Evolutionary conservation across 2,113 vertebrate species (phyloP).

Genomic region (Rallus limicola): DNA sequence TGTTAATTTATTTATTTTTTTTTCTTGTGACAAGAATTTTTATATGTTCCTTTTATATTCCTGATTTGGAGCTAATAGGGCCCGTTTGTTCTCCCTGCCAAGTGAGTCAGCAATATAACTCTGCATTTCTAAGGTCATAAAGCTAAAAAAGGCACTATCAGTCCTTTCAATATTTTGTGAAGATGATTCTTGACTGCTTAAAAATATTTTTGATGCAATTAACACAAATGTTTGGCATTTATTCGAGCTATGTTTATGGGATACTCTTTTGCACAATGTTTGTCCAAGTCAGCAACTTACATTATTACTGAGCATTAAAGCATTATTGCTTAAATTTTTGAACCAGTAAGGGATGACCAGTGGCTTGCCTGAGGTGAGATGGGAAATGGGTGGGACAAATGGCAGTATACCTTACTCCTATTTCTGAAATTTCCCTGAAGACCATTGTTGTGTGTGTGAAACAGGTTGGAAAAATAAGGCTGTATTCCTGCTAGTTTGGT

Average conservation of each 20-base stretch:
- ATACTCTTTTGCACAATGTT: background rate
- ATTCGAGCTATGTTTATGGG: background rate
- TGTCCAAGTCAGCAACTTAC: background rate
- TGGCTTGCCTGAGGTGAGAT: background rate
- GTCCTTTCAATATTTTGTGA: background rate
- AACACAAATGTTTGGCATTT: background rate
- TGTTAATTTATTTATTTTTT: background rate
- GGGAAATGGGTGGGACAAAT: background rate
- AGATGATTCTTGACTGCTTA: background rate
- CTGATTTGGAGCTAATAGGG: background rate
- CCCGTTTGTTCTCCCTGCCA: slow-evolving; percentile 16
- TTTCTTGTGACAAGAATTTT: background rate
- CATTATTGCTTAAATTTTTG: background rate
- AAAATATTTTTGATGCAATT: background rate
- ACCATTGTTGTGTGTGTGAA: background rate
- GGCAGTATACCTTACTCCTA: background rate
- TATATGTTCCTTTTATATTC: slow-evolving; percentile 17
- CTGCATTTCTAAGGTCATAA: background rate
- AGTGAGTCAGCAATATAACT: background rate
- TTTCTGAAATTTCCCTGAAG: background rate
- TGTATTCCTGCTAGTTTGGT: background rate
- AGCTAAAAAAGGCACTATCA: background rate
- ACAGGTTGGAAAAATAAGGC: background rate
- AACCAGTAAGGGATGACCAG: background rate
- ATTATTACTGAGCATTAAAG: no score